Evolutionary conservation across 2,888 invertebrate species (phyloP), one percentile per base, ranked within the genome.

Genomic region (Eretmocerus hayati): DNA sequence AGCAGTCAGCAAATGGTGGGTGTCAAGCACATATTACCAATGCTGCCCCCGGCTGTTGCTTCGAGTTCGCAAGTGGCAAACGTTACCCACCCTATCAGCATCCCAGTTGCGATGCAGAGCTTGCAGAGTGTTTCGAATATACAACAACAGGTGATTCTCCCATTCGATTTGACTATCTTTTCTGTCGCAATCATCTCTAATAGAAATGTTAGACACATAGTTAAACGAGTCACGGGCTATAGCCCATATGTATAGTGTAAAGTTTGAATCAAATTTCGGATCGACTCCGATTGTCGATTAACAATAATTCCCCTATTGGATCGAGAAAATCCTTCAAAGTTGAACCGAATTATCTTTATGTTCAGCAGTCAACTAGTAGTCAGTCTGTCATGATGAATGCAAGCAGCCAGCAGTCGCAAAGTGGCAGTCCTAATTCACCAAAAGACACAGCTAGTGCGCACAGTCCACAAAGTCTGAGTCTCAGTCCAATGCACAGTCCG

Each of bases 21-120:
- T 18, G 59, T 66, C 9, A 74, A 74, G 63, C 78, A 78, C 26
- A 77, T 78, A 43, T 51, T 68, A 42, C 66, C 69, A n/a, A 77
- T 69, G 73, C 74, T 50, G 72, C 75, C 63, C 70, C 53, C 60
- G 20, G 71, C 59, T 21, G 60, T 72, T 71, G 56, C 77, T 71
- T 74, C 80, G 65, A 57, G 78, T 71, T 55, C 77, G 48, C 61
- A 66, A 58, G 55, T 66, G 38, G 60, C 67, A 5, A 67, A 72
- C 37, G 58, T 69, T 33, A 62, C 72, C 16, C 68, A 75, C 50
- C 72, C 75, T 37, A 72, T 75, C 43, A 72, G 72, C 21, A 66
- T 75, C 9, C 72, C 76, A 22, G 68, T 72, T 38, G 70, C 69
- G 23, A 70, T 75, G 49, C 73, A 69, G 54, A 64, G 74, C 5